Percentiles rank a stretch among this genome's conserved stretches.
Conservation (phyloP, 2,113 vertebrate species). For the Glaucidium brasilianum region DNA sequence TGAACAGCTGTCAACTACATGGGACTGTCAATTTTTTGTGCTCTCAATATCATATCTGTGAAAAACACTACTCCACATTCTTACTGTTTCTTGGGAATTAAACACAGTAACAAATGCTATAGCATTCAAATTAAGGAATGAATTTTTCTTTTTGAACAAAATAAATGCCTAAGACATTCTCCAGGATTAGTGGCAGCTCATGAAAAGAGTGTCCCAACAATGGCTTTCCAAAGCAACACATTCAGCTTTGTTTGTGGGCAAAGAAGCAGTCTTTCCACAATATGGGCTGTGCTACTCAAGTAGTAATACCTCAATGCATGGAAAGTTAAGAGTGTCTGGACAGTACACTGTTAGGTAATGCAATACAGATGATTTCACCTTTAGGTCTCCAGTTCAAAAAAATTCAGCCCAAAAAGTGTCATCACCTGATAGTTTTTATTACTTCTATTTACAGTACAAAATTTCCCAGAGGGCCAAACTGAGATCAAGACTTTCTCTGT, state of each 20-base stretch:
- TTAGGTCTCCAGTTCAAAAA: conserved; percentile 56
- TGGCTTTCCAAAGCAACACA: background rate
- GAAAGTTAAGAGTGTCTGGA: conserved; percentile 22
- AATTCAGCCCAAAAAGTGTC: conserved; percentile 57
- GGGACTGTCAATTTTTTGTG: background rate
- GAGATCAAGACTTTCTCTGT: conserved; percentile 2
- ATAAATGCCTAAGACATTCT: background rate
- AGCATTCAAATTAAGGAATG: background rate
- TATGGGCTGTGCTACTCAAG: background rate
- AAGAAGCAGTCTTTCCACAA: background rate
- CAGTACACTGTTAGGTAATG: conserved; percentile 17
- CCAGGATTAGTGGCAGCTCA: background rate
- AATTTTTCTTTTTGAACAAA: background rate
- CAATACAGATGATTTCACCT: conserved; percentile 60
- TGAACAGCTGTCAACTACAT: background rate
- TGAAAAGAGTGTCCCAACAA: background rate
- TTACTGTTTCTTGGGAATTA: background rate
- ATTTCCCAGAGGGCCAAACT: conserved; percentile 9
- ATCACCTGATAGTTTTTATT: conserved; percentile 59
- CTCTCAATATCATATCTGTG: background rate
- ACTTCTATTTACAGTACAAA: conserved; percentile 30
- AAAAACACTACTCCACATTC: background rate
- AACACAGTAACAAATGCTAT: background rate
- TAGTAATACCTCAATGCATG: background rate
- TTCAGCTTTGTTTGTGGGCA: background rate